Base-by-base conservation (phyloP, 2,797 vertebrate species). In the Gila robusta region DNA sequence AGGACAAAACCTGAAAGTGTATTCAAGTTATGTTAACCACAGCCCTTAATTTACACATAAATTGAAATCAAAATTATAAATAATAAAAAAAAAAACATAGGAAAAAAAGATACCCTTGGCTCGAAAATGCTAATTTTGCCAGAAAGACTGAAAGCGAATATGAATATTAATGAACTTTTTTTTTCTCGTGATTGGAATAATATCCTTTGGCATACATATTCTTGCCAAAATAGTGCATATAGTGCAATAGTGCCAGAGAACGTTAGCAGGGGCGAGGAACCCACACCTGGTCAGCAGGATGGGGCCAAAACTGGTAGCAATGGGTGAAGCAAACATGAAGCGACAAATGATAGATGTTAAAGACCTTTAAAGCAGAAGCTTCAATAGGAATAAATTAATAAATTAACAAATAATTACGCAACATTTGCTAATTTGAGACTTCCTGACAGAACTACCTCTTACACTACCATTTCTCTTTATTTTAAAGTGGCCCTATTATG, bases 191-290 rank as follows among this genome's bases (percentile, higher is more conserved):
- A 77, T 59, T 59, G 52, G 52, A 77, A 56, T n/a, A 35, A 77
- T 77, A 39, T 59, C 32, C 32, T 59, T 77, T n/a, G 52, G 19
- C 6, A 0, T 56, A 16, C 52, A 77, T 8, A 37, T 77, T 56
- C 74, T 56, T 77, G 28, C 52, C 74, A 37, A 59, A 77, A 39
- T 35, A 14, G 32, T 56, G n/a, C n/a, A n/a, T n/a, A n/a, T n/a
- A n/a, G n/a, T n/a, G n/a, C n/a, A n/a, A n/a, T n/a, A n/a, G n/a
- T 76, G 73, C 47, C 16, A 54, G 32, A 21, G 47, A 76, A 76
- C 10, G 0, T 76, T 47, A 21, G 72, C 17, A 49, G 47, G 17
- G 8, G 47, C 5, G 3, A 54, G 73, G 32, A 37, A 3, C 52
- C 74, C 73, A 56, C 19, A 32, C 12, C 49, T 77, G 74, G 52